Evolutionary conservation across 2,888 invertebrate genomes (phyloP), one percentile per base, ranked within the genome.

Genomic region (Heliconius ismenius): DNA sequence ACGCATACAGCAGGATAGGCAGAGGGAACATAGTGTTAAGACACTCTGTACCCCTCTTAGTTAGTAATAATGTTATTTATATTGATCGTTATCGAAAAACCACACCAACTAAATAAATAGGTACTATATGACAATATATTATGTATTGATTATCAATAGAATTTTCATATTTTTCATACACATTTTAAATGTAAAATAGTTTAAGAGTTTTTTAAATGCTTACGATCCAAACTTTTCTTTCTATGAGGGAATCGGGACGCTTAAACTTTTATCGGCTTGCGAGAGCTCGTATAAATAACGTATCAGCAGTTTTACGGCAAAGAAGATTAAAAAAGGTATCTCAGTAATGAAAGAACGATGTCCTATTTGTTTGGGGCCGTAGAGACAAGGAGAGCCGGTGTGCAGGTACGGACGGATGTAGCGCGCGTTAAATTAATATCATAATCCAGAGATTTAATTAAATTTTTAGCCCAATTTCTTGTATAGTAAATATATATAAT

Each of bases 181-280:
- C n/a, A 39, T 11, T 11, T 39, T 39, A 39, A 39, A 21, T 54
- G 18, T n/a, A 54, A 54, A n/a, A 65, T n/a, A 39, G 11, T 36
- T 36, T 2, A n/a, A 67, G 3, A 36, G 43, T 39, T 60, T 73
- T 62, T 21, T 26, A 73, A 73, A 36, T 43, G 63, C 7, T 63
- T 73, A 39, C 70, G 73, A 73, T 65, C 43, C 73, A 67, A 49
- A 72, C 65, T 76, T 76, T 65, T 65, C 58, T 64, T 72, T 58
- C 65, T 76, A 65, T 73, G 28, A 73, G 63, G 58, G 32, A 63
- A 73, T 73, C 73, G 62, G 62, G 62, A 62, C 39, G 73, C 62
- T 73, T 43, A 73, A 73, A 73, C 26, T 43, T 73, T 73, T 62
- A 63, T 73, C 73, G 39, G 39, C 60, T 73, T 63, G 43, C 21